phyloP scores from a whole-genome alignment of 2,888 invertebrate genomes.

The Drosophila cracens region DNA sequence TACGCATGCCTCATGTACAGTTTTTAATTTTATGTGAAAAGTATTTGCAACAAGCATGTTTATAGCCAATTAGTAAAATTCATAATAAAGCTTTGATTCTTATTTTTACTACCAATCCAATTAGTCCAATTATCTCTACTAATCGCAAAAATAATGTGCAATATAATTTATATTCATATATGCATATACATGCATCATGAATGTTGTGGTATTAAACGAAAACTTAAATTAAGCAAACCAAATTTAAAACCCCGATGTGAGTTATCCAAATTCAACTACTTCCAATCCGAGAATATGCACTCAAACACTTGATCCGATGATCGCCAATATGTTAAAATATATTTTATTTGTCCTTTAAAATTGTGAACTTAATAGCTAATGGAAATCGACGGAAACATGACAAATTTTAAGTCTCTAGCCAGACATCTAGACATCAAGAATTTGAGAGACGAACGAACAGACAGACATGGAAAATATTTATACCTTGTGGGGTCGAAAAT shows the following conservation, averaged over 20 bases:
- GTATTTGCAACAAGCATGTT: background rate
- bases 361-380: accelerated
- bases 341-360: background rate
- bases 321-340: background rate
- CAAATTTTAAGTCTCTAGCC: background rate
- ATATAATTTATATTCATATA: background rate
- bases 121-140: background rate
- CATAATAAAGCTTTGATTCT: background rate
- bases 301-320: background rate
- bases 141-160: background rate
- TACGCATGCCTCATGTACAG: background rate
- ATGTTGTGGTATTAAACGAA: background rate
- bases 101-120: background rate
- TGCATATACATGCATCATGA: background rate
- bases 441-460: background rate
- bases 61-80: background rate
- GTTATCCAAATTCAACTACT: background rate
- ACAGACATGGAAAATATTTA: background rate
- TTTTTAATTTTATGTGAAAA: background rate
- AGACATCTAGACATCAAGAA: too few species aligned
- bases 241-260: background rate
- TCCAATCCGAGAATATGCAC: background rate
- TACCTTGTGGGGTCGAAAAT: background rate
- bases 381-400: background rate
- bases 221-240: too few species aligned